Percentiles rank a stretch among this genome's conserved stretches.
Evolutionary conservation across 2,113 vertebrate species (phyloP).

Genomic region (Thunnus maccoyii): DNA sequence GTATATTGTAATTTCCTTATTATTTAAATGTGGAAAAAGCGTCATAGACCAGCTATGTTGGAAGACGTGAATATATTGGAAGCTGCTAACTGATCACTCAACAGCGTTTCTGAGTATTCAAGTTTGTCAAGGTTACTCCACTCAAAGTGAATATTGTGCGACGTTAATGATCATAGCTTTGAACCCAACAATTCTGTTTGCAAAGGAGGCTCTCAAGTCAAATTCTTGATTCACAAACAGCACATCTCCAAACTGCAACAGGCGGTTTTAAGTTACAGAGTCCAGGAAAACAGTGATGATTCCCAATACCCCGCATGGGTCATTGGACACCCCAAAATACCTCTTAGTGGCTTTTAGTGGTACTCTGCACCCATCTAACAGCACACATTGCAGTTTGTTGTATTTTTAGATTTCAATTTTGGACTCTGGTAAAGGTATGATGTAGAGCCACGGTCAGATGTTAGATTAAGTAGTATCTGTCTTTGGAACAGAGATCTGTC

Average conservation of each 20-base stretch:
- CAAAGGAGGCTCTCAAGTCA: not conserved
- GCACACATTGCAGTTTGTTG: not conserved
- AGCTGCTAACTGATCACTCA: no score
- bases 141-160: no score
- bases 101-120: no score
- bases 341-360: constrained; percentile 42
- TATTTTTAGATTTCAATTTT: constrained; percentile 54
- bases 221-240: not conserved
- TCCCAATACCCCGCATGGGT: not conserved
- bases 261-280: not conserved
- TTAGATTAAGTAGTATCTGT: constrained; percentile 40
- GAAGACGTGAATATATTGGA: no score
- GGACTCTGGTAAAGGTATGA: constrained; percentile 20
- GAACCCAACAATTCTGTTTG: not conserved
- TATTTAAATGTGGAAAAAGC: no score
- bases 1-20: no score
- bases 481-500: constrained; percentile 29
- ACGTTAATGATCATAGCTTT: no score
- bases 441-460: constrained; percentile 7
- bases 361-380: not conserved
- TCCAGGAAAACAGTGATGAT: not conserved
- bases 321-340: constrained; percentile 29
- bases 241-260: not conserved
- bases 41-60: no score
- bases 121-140: no score